Base-by-base conservation (phyloP, 30 jellyfish, hydroid and myxozoan genomes). In the Cassiopea andromeda region DNA sequence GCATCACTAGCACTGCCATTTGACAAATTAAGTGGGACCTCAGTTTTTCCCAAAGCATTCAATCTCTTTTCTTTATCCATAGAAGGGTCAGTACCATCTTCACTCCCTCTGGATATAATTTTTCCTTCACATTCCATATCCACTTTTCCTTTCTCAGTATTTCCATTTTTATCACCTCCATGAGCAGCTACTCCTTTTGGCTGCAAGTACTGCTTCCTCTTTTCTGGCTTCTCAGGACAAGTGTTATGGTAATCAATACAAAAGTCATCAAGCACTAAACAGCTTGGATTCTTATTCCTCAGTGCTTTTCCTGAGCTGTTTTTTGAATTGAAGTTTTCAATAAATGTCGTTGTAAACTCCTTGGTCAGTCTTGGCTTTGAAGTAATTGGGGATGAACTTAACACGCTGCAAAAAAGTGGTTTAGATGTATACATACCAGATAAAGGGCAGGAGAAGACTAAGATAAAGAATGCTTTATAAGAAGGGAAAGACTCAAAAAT, bases 221-320 rank as follows among this genome's bases (percentile, higher is more conserved):
- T 80, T 14, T 61, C 89, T 6, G 79, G 27, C 48, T 69, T 80
- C 27, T 61, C 50, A 12, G 44, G 13, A 70, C 70, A n/a, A 0
- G 50, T 59, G 69, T 83, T 27, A 69, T 83, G 91, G 66, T 83
- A 83, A 78, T 83, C 91, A 2, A 83, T 83, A 67, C 76, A 83
- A 69, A 83, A 89, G 66, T 89, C 97, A 74, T 89, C 97, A 19
- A 89, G 81, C 4, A 89, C 92, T 1, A 89, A 46, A 57, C 97
- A 89, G 84, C 88, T 80, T 72, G 91, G 93, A 45, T 78, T 86
- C 82, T 78, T 86, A 77, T 86, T 86, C 4, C 93, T 59, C 44
- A 86, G 77, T 13, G 80, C 80, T 60, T 86, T 86, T 12, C 93
- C 93, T 16, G 93, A 86, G 3, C 60, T 79, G 50, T 76, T 76